These are phyloP conservation scores for Semotilus atromaculatus DNA, from an alignment of 2,797 vertebrate genomes.

Conservation along the genomic window DNA sequence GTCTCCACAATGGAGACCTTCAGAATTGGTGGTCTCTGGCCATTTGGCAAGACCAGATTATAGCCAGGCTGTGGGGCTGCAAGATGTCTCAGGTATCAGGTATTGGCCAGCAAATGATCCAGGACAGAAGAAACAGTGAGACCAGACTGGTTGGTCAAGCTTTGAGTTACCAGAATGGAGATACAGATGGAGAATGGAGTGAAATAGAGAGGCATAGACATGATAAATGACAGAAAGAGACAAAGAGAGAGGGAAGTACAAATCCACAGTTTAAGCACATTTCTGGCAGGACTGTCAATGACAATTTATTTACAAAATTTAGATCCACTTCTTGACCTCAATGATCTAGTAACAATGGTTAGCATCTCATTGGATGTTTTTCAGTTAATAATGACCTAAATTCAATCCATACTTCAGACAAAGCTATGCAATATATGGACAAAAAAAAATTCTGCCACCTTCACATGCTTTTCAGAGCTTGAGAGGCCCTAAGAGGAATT, in stretches of 20 bases:
- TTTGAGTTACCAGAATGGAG: constrained; percentile 51
- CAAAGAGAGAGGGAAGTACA: background rate
- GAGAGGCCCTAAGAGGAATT: background rate
- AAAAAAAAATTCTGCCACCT: background rate
- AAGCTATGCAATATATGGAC: background rate
- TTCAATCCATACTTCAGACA: background rate
- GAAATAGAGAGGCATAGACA: constrained; percentile 43
- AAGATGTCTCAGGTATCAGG: constrained; percentile 77
- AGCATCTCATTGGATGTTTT: background rate
- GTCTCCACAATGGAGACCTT: constrained; percentile 75
- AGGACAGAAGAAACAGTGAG: constrained; percentile 71
- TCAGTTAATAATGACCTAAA: background rate
- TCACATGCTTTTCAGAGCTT: background rate
- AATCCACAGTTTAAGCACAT: background rate
- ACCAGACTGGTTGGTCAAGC: constrained; percentile 69
- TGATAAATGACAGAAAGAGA: constrained; percentile 50
- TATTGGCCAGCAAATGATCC: constrained; percentile 81
- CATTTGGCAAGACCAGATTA: constrained; percentile 79
- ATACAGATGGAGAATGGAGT: constrained; percentile 58
- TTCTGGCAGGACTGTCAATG: background rate
- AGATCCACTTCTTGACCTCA: background rate
- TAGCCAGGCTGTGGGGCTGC: constrained; percentile 68
- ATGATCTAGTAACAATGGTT: background rate
- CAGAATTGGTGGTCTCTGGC: constrained; percentile 79
- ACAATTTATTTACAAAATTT: background rate